These are phyloP conservation scores for Oreotrochilus melanogaster DNA, from an alignment of 2,113 vertebrate genomes.

Conservation along the genomic window DNA sequence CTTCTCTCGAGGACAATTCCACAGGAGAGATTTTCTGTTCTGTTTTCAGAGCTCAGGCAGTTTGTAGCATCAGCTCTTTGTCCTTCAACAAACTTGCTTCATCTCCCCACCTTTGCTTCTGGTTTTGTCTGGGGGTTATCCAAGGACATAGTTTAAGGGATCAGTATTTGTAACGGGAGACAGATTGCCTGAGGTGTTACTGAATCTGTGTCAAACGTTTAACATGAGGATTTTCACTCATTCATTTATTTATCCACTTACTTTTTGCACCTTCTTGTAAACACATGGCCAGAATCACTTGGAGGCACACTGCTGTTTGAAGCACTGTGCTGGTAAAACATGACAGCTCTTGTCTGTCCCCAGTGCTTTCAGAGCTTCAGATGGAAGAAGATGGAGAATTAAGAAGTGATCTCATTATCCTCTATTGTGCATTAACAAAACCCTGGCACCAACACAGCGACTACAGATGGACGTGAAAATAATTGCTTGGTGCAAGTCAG, in stretches of 20 bases:
- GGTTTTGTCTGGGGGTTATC: not conserved
- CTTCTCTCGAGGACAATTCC: not conserved
- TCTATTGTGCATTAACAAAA: slow-evolving; percentile 59
- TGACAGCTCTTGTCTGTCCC: slow-evolving; percentile 22
- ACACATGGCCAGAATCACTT: not conserved
- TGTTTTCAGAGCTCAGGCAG: not conserved
- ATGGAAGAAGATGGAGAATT: slow-evolving; percentile 45
- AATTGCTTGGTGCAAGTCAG: slow-evolving; percentile 33
- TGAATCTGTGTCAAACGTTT: not conserved
- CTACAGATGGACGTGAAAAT: slow-evolving; percentile 47
- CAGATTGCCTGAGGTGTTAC: not conserved
- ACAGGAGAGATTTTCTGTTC: not conserved
- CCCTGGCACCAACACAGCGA: slow-evolving; percentile 20
- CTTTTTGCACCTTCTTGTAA: not conserved
- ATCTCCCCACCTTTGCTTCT: not conserved
- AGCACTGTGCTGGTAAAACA: not conserved
- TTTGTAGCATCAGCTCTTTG: not conserved
- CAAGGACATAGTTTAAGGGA: not conserved
- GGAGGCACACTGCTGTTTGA: not conserved
- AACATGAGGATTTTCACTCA: not conserved
- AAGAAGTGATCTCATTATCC: slow-evolving; percentile 57
- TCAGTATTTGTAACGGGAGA: not conserved
- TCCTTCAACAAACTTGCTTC: not conserved
- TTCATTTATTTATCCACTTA: not conserved
- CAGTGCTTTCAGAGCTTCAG: slow-evolving; percentile 39